Evolutionary conservation across 1,140 invertebrate species (phyloP).

Genomic region (Elysia chlorotica): DNA sequence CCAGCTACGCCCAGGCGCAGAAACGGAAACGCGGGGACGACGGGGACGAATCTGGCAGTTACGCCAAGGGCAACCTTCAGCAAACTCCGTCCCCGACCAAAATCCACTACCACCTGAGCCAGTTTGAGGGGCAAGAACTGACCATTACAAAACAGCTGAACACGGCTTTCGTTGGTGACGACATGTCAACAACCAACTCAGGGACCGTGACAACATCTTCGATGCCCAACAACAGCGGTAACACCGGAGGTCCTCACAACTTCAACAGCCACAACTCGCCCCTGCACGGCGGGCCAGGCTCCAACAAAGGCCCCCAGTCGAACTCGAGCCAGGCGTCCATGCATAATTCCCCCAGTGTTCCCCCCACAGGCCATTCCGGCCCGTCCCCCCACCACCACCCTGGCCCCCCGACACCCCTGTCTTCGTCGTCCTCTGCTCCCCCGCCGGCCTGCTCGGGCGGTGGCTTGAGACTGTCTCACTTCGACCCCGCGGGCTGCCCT

Average conservation of each 20-base stretch:
- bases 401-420: too few species aligned
- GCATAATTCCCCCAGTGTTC: slow-evolving; percentile 14
- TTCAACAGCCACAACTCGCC: slow-evolving; percentile 24
- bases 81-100: slow-evolving; percentile 94
- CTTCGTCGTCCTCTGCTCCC: slow-evolving; percentile 27
- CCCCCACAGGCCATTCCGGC: slow-evolving; percentile 24
- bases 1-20: slow-evolving; percentile 59
- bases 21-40: slow-evolving; percentile 56
- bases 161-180: slow-evolving; percentile 46
- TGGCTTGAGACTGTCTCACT: slow-evolving; percentile 53
- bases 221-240: slow-evolving; percentile 36
- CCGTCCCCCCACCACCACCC: not conserved
- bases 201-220: slow-evolving; percentile 34
- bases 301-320: slow-evolving; percentile 46
- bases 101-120: slow-evolving; percentile 88
- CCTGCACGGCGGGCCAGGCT: slow-evolving; percentile 4
- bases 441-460: slow-evolving; percentile 46
- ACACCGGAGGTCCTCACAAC: not conserved
- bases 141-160: slow-evolving; percentile 97
- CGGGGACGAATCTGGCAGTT: slow-evolving; percentile 48
- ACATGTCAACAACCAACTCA: slow-evolving; percentile 29
- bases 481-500: slow-evolving; percentile 47
- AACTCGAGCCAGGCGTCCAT: slow-evolving; percentile 53
- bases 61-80: slow-evolving; percentile 76
- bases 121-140: slow-evolving; percentile 94